These are phyloP conservation scores for Trichoplusia ni DNA, from an alignment of 1,140 invertebrate genomes.

Conservation along the genomic window DNA sequence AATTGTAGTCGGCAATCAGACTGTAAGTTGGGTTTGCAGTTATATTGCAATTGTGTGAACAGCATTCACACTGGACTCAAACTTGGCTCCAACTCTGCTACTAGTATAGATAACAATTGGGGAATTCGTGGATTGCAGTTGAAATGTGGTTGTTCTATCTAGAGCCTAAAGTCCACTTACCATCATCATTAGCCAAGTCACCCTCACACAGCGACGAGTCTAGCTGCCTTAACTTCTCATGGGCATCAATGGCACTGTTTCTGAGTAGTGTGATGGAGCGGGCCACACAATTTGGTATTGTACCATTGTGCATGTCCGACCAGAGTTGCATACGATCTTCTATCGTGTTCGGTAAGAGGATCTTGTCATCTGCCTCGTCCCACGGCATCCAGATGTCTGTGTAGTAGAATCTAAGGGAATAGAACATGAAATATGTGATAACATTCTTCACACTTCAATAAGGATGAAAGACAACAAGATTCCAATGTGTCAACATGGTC, in stretches of 20 bases:
- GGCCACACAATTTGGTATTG: conserved; percentile 61
- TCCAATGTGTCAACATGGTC: too few species aligned
- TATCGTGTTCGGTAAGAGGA: conserved; percentile 64
- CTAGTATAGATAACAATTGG: too few species aligned
- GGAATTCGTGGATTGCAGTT: too few species aligned
- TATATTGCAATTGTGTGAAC: too few species aligned
- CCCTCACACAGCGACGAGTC: conserved; percentile 67
- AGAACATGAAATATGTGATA: too few species aligned
- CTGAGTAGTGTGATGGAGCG: conserved; percentile 58
- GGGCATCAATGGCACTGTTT: conserved; percentile 66
- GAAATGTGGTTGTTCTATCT: not conserved
- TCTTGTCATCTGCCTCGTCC: conserved; percentile 73
- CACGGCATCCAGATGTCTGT: conserved; percentile 77
- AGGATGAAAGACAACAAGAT: too few species aligned
- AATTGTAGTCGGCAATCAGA: too few species aligned
- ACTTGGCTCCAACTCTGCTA: too few species aligned
- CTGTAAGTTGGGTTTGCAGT: too few species aligned
- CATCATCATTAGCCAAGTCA: conserved; percentile 67
- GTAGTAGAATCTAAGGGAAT: conserved; percentile 67
- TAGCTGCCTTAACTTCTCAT: conserved; percentile 61
- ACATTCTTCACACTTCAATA: too few species aligned
- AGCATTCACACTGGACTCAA: too few species aligned
- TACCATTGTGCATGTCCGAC: conserved; percentile 65
- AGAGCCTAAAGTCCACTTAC: conserved; percentile 40
- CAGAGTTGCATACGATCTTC: conserved; percentile 71